Base-by-base conservation (phyloP, 1,140 invertebrate genomes). In the Drosophila rufa region DNA sequence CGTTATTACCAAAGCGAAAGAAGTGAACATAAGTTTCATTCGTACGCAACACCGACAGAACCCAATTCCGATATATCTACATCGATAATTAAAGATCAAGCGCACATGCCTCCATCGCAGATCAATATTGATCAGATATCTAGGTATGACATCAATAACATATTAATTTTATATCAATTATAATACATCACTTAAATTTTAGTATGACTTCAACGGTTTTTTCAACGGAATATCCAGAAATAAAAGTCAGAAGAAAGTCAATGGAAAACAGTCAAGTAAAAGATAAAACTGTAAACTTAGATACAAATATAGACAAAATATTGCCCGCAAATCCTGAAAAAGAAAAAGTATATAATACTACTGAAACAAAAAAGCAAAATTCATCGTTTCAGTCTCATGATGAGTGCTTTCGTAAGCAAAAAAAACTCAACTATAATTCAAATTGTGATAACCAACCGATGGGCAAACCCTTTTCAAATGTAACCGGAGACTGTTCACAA, bases 391-490 rank as follows among this genome's bases (percentile, higher is more conserved):
- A 25, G 30, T 19, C 9, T n/a, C 58, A 79, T 30, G 64, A 68
- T 50, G 45, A 55, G 79, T 73, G 65, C 75, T 62, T 67, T 30
- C 48, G 60, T n/a, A 68, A 66, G 14, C 79, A 55, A 36, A 51
- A 48, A 36, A 22, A 27, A n/a, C 64, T 59, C 12, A 22, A 40
- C 22, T 38, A 25, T n/a, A 30, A 36, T 25, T 58, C 25, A 33
- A 33, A 51, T 61, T 67, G 19, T 43, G 36, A 48, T 67, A 46
- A 33, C 4, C 42, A 38, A 19, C 27, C 38, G 5, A 22, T 73
- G 59, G n/a, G 15, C 8, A 19, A 27, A 51, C 38, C 25, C 25
- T 27, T 42, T 46, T 25, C 33, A 50, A 27, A 33, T 15, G 51
- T 48, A 30, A 25, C 17, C 15, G 36, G 42, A 25, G 30, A 40